These are phyloP conservation scores for Clostera curtula DNA, from an alignment of 2,888 invertebrate genomes.

Conservation along the genomic window DNA sequence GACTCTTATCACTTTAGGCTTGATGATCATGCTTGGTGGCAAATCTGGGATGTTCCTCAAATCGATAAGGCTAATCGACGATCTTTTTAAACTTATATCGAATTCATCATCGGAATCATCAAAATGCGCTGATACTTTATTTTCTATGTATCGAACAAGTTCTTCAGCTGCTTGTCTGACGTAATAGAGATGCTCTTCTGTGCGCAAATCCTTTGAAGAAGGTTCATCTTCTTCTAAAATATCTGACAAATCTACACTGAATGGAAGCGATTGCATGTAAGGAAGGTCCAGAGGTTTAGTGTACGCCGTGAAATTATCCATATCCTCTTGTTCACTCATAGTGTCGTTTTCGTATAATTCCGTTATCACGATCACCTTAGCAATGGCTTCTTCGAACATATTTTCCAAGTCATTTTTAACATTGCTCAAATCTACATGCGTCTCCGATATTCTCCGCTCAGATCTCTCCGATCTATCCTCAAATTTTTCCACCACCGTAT, in stretches of 20 bases:
- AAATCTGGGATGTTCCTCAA: constrained; percentile 60
- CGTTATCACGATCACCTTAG: constrained; percentile 37
- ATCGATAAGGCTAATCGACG: constrained; percentile 61
- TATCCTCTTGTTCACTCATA: constrained; percentile 61
- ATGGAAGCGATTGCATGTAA: constrained; percentile 44
- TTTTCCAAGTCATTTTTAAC: constrained; percentile 57
- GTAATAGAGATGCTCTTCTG: constrained; percentile 37
- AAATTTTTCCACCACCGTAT: constrained; percentile 57
- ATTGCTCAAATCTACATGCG: constrained; percentile 54
- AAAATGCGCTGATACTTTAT: constrained; percentile 40
- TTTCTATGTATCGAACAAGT: constrained; percentile 48
- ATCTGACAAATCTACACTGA: constrained; percentile 61
- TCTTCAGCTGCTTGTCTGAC: constrained; percentile 47
- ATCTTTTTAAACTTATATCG: constrained; percentile 46
- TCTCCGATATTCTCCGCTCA: constrained; percentile 55
- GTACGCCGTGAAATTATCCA: constrained; percentile 56
- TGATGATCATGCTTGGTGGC: constrained; percentile 58
- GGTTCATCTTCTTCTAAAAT: constrained; percentile 65
- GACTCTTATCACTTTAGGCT: constrained; percentile 52
- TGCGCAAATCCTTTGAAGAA: constrained; percentile 38
- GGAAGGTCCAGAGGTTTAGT: constrained; percentile 51
- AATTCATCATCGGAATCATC: constrained; percentile 51
- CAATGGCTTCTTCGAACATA: constrained; percentile 50
- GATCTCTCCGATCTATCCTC: constrained; percentile 34
- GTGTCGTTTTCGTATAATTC: constrained; percentile 46